Percentiles rank a stretch among this genome's conserved stretches.
These are phyloP conservation scores for Chouioia cunea DNA, from an alignment of 2,888 invertebrate genomes.

Conservation along the genomic window DNA sequence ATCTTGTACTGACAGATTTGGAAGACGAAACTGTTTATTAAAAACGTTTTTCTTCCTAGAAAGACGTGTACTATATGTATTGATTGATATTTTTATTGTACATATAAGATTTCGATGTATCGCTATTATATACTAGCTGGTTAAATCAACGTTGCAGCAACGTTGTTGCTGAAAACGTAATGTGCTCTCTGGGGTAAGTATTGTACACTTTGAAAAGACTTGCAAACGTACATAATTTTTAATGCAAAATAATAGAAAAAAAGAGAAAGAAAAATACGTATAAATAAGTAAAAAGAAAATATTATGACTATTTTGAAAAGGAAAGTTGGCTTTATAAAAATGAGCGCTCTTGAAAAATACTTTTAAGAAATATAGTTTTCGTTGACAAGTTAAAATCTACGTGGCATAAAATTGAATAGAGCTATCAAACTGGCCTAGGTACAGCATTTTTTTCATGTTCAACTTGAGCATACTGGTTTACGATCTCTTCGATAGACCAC, in stretches of 20 bases:
- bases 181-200: conserved; percentile 22
- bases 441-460: conserved; percentile 18
- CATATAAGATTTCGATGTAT: background rate
- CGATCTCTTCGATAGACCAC: conserved; percentile 60
- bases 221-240: conserved; percentile 33
- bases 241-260: no score
- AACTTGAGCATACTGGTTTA: conserved; percentile 52
- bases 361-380: conserved; percentile 41
- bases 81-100: conserved; percentile 3
- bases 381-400: conserved; percentile 37
- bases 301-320: conserved; percentile 35
- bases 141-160: no score
- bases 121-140: background rate
- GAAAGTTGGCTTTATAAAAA: conserved; percentile 37
- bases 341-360: conserved; percentile 37
- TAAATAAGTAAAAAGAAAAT: conserved; percentile 46
- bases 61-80: conserved; percentile 18
- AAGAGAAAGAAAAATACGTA: conserved; percentile 34
- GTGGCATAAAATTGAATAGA: background rate
- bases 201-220: conserved; percentile 31
- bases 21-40: conserved; percentile 27
- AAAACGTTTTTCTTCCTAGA: conserved; percentile 25
- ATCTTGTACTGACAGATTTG: conserved; percentile 18
- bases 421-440: conserved; percentile 40
- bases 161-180: background rate